Evolutionary conservation across 1,140 invertebrate genomes (phyloP), one percentile per base, ranked within the genome.

Genomic region (Drosophila navojoa): DNA sequence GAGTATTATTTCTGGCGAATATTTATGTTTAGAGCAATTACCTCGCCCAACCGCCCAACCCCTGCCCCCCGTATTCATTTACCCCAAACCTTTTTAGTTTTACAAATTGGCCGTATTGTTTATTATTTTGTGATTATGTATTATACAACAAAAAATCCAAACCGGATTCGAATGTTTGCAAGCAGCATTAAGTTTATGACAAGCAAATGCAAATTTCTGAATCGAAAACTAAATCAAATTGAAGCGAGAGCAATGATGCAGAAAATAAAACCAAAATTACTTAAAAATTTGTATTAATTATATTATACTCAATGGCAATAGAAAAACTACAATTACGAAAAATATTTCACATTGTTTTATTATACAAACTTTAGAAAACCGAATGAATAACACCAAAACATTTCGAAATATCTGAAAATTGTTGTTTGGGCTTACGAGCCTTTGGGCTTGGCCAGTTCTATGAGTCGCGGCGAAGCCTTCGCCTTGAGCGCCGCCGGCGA

Each of bases 401-500:
- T 49, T 22, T 27, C 32, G 40, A 44, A 3, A 16, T 38, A 7
- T 38, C 57, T 16, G 47, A 42, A 13, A 19, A 25, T 42, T 11
- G 29, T 7, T n/a, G 9, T 42, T 10, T n/a, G 16, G 29, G 40
- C 7, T 11, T 71, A 79, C 3, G 64, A 64, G 16, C 84, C 84
- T 19, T 90, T 91, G 3, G 93, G 93, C 71, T 93, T 93, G 27
- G 93, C 92, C 63, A 93, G 64, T 62, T 93, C 92, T 45, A 92
- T 77, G 42, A 93, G 93, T 11, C 93, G 86, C 11, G 92, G 91
- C 29, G 92, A 92, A 16, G 93, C 77, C 60, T 92, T 92, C 49
- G 93, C 93, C 60, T 93, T 93, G n/a, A 93, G 78, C 1, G 93
- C 93, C 22, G 90, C 90, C 3, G 79, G 81, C 7, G 90, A 91